A percentile compares a stretch with the other conserved stretches of the same genome.
phyloP scores from a whole-genome alignment of 2,797 vertebrate species.

The Acipenser ruthenus region DNA sequence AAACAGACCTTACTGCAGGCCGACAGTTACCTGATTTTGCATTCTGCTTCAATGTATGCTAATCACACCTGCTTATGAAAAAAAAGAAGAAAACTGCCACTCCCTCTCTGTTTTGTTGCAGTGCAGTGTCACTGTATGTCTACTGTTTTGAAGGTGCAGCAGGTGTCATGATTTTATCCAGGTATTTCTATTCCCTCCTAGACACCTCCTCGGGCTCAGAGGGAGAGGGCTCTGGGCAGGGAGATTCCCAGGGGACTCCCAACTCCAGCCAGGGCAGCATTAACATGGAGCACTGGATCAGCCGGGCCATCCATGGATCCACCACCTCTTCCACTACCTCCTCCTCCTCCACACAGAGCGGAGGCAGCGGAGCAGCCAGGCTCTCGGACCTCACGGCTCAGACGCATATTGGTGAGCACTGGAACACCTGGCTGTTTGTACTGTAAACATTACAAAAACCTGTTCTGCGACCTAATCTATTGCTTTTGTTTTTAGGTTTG shows the following conservation, averaged over 20 bases:
- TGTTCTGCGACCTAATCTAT: neutral
- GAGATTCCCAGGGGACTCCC: slow-evolving; percentile 83
- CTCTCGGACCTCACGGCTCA: slow-evolving; percentile 94
- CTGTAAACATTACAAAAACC: too few species aligned
- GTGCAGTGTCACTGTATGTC: neutral
- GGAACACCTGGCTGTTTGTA: too few species aligned
- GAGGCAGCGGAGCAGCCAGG: slow-evolving; percentile 87
- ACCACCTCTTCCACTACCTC: slow-evolving; percentile 88
- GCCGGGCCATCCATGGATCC: slow-evolving; percentile 89
- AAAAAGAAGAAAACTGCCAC: neutral
- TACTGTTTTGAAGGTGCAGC: neutral
- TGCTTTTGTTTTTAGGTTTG: neutral
- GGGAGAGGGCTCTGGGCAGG: slow-evolving; percentile 86
- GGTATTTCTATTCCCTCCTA: slow-evolving; percentile 33
- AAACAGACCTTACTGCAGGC: neutral
- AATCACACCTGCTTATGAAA: neutral
- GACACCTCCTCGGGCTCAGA: slow-evolving; percentile 98
- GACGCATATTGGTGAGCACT: slow-evolving; percentile 72
- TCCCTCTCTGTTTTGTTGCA: neutral
- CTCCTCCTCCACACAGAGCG: slow-evolving; percentile 93
- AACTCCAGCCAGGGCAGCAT: slow-evolving; percentile 84
- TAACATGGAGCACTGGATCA: slow-evolving; percentile 97
- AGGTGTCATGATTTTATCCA: neutral
- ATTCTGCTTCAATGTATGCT: neutral
- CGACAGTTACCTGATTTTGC: neutral